Base-by-base conservation (phyloP, 1,140 invertebrate genomes). In the Drosophila paulistorum region DNA sequence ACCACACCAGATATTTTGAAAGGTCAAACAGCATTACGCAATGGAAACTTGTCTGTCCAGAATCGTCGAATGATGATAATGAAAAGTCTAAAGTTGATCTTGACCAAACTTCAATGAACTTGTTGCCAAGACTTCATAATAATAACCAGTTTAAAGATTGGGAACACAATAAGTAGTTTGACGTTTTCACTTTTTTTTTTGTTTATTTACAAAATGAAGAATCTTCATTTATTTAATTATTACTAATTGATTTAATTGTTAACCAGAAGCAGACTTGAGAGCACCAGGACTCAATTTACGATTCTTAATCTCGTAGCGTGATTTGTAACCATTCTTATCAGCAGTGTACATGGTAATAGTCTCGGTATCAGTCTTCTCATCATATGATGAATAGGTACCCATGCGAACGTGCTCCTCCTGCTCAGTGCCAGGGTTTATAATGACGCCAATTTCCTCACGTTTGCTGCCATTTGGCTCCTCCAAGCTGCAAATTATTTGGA, bases 281-380 rank as follows among this genome's bases (percentile, higher is more conserved):
- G 84, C 71, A 30, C 90, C 77, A 3, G 81, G 61, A 66, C 79
- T 81, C 66, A 92, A 65, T 65, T 91, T 92, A 42, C 91, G 86
- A 41, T 92, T 92, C 74, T 90, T 92, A 14, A 86, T 75, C 63
- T 67, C 51, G 55, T 90, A 90, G 13, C 82, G 79, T 0, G 91
- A 39, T 63, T 90, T 87, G 68, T 92, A 92, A 57, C 91, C 91
- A 77, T 92, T 74, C 59, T 92, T 92, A 35, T 92, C 91, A 55
- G 91, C 91, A 0, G 91, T 92, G 65, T 92, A 92, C 82, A 91
- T 91, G 20, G 85, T 87, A 4, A 81, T 77, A 39, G 90, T 81
- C 2, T 90, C 87, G 20, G 68, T 92, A 23, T 91, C 79, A 51
- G 90, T 91, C 57, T 92, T 92, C 61, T 90, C 82, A 74, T 91